Conservation (phyloP, 2,113 vertebrate species). For the Eudyptes chrysolophus region DNA sequence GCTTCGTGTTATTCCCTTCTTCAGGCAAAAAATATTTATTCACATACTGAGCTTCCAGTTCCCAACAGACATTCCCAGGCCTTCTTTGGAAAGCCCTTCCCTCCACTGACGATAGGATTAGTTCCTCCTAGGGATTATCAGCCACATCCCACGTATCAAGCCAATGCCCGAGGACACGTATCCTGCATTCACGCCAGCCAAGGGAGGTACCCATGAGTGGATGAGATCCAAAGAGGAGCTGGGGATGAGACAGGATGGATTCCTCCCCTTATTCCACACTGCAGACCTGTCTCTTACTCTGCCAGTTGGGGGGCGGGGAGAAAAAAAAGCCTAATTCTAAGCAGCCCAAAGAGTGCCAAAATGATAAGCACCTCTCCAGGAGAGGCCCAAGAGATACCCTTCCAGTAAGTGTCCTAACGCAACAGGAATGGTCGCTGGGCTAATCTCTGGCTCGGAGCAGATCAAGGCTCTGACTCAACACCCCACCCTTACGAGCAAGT, state of each 20-base stretch:
- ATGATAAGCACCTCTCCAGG: not conserved
- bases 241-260: not conserved
- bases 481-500: not conserved
- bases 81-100: not conserved
- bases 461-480: conserved; percentile 22
- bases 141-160: not conserved
- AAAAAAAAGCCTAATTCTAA: not conserved
- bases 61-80: conserved; percentile 1
- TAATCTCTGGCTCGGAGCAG: not conserved
- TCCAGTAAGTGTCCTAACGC: not conserved
- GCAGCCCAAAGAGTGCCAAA: not conserved
- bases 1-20: not conserved
- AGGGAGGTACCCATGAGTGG: not conserved
- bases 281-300: not conserved
- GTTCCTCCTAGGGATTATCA: not conserved
- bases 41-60: not conserved
- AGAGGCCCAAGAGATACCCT: not conserved
- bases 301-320: not conserved
- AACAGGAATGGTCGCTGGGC: not conserved
- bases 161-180: not conserved
- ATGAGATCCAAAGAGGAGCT: not conserved
- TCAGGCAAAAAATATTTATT: not conserved
- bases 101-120: not conserved
- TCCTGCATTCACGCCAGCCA: not conserved
- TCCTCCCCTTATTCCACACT: not conserved